Evolutionary conservation across 2,888 invertebrate genomes (phyloP).

Genomic region (Ligdia adustata): DNA sequence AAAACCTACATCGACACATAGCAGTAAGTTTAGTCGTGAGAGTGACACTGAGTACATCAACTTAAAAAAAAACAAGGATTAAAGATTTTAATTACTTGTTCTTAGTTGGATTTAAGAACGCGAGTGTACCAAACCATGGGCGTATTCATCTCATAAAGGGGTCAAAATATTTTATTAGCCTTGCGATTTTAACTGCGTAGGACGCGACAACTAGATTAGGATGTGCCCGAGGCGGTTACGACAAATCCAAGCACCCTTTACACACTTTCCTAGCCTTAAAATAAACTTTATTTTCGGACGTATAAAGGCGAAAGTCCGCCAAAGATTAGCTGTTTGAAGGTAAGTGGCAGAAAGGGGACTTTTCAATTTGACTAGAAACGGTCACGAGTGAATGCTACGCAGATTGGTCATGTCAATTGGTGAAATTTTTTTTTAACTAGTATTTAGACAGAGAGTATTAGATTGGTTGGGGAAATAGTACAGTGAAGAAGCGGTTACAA

Average conservation of each 20-base stretch:
- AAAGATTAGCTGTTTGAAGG: slow-evolving; percentile 28
- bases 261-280: slow-evolving; percentile 3
- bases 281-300: slow-evolving; percentile 3
- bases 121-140: slow-evolving; percentile 70
- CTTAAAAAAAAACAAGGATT: too few relatives aligned
- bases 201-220: slow-evolving; percentile 77
- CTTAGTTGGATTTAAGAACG: too few relatives aligned
- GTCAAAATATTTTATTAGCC: slow-evolving; percentile 84
- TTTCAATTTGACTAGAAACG: slow-evolving; percentile 52
- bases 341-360: slow-evolving; percentile 33
- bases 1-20: too few relatives aligned
- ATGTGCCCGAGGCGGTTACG: slow-evolving; percentile 57
- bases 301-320: slow-evolving; percentile 34
- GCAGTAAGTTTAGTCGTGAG: too few relatives aligned
- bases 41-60: too few relatives aligned
- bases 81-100: too few relatives aligned
- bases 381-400: slow-evolving; percentile 50
- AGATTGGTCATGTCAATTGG: slow-evolving; percentile 51
- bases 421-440: slow-evolving; percentile 33
- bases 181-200: slow-evolving; percentile 80
- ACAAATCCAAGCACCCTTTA: slow-evolving; percentile 60
- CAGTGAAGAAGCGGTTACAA: too few relatives aligned
- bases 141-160: slow-evolving; percentile 82
- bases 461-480: too few relatives aligned
- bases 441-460: slow-evolving; percentile 28